These are phyloP conservation scores for Andrena marginata DNA, from an alignment of 2,888 invertebrate species.

Conservation along the genomic window DNA sequence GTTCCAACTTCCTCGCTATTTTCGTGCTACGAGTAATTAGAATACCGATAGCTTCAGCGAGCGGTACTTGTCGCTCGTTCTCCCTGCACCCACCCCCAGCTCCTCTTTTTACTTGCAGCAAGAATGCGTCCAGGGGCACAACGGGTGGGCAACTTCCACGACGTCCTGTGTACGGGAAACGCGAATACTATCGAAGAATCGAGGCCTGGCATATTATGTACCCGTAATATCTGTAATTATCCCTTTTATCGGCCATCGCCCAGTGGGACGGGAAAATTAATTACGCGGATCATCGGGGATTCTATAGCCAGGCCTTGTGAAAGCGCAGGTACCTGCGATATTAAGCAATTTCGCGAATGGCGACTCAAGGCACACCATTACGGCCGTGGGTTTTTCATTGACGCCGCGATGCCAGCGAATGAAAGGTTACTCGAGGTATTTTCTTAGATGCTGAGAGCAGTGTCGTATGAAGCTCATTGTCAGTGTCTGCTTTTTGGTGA, in stretches of 20 bases:
- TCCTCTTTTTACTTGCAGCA: slow-evolving; percentile 62
- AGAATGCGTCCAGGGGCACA: slow-evolving; percentile 59
- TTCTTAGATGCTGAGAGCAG: slow-evolving; percentile 1
- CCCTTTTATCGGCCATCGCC: background rate
- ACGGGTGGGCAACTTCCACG: slow-evolving; percentile 19
- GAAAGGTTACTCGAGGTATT: slow-evolving; percentile 47
- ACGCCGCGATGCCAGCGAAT: slow-evolving; percentile 12
- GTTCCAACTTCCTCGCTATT: slow-evolving; percentile 68
- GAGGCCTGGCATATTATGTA: background rate
- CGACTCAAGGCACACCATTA: background rate
- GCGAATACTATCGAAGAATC: background rate
- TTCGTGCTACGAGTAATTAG: slow-evolving; percentile 72
- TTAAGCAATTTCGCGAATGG: background rate
- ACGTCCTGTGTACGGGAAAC: background rate
- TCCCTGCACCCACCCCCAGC: background rate
- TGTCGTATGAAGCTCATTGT: background rate
- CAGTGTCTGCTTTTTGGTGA: slow-evolving; percentile 32
- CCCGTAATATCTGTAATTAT: slow-evolving; percentile 16
- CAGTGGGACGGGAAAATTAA: slow-evolving; percentile 19
- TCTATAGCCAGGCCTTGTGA: background rate
- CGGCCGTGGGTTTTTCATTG: slow-evolving; percentile 30
- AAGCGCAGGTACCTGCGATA: background rate
- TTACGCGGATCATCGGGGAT: slow-evolving; percentile 13
- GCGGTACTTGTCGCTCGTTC: slow-evolving; percentile 9
- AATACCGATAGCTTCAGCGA: slow-evolving; percentile 66